phyloP scores from a whole-genome alignment of 1,140 invertebrate species.

The Monochamus saltuarius region DNA sequence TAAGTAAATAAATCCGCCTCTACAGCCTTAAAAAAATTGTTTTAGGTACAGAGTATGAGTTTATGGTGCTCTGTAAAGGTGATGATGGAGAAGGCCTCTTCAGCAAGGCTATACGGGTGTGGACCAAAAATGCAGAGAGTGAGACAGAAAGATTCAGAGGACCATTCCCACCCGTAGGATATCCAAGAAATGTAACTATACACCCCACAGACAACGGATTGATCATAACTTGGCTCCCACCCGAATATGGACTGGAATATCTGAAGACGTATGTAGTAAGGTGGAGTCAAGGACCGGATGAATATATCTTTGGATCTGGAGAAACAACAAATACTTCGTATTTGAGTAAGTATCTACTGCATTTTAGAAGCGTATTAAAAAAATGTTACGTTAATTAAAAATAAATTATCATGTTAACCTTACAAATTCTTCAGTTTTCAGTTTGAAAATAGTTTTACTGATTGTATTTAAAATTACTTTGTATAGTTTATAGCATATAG shows the following conservation, averaged over 20 bases:
- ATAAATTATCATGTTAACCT: too few relatives aligned
- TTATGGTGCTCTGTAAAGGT: conserved; percentile 88
- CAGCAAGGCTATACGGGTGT: conserved; percentile 77
- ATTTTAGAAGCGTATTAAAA: too few relatives aligned
- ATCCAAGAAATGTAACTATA: conserved; percentile 68
- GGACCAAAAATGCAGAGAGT: conserved; percentile 64
- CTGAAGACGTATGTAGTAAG: conserved; percentile 62
- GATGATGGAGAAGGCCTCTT: conserved; percentile 85
- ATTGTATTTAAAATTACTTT: too few relatives aligned
- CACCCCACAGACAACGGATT: conserved; percentile 63
- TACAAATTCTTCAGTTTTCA: too few relatives aligned
- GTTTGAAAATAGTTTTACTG: too few relatives aligned
- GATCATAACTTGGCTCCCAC: conserved; percentile 72
- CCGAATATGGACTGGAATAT: conserved; percentile 58
- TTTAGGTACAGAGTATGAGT: conserved; percentile 82
- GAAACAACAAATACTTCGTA: conserved; percentile 66
- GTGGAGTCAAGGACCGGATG: conserved; percentile 62
- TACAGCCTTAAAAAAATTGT: too few relatives aligned
- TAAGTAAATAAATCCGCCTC: too few relatives aligned
- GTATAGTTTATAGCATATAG: too few relatives aligned
- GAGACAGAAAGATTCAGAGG: conserved; percentile 14
- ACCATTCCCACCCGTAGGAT: conserved; percentile 54
- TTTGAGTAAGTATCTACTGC: conserved; percentile 56
- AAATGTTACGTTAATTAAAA: too few relatives aligned
- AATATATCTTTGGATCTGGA: conserved; percentile 59